Evolutionary conservation across 2,888 invertebrate genomes (phyloP).

Genomic region (Schizaphis graminum): DNA sequence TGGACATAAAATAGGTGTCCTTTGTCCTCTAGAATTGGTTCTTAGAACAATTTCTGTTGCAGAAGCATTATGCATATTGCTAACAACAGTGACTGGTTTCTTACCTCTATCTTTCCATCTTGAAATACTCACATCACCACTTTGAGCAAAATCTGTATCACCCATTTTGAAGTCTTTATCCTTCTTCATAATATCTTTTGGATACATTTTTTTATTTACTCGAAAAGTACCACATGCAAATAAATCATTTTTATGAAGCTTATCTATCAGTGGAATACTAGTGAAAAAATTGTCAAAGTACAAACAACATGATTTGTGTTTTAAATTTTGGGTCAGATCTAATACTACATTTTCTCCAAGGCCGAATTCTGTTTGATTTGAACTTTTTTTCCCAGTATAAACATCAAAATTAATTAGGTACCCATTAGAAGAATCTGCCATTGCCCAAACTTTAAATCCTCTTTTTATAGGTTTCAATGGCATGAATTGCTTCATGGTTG

Average conservation of each 20-base stretch:
- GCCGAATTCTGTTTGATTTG: constrained; percentile 65
- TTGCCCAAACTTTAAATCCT: constrained; percentile 65
- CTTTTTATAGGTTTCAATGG: constrained; percentile 66
- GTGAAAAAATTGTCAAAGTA: constrained; percentile 25
- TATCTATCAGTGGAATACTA: constrained; percentile 14
- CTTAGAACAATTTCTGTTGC: neutral
- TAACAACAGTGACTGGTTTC: neutral
- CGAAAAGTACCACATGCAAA: constrained; percentile 10
- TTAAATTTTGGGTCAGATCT: neutral
- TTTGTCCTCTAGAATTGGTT: constrained; percentile 30
- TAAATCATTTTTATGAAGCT: neutral
- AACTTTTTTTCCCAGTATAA: constrained; percentile 64
- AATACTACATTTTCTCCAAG: constrained; percentile 66
- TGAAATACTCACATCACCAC: constrained; percentile 12
- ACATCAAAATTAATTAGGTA: constrained; percentile 45
- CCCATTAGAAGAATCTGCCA: constrained; percentile 51
- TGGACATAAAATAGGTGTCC: constrained; percentile 62
- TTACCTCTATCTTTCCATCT: constrained; percentile 23
- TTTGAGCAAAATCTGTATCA: constrained; percentile 7
- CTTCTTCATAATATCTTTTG: neutral
- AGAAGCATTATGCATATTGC: constrained; percentile 16
- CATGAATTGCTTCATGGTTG: constrained; percentile 46
- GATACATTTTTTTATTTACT: constrained; percentile 22
- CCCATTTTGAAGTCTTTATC: neutral
- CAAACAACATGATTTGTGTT: constrained; percentile 24